Percentiles rank a stretch among this genome's conserved stretches.
phyloP scores from a whole-genome alignment of 2,797 vertebrate species.

The Tachyglossus aculeatus region DNA sequence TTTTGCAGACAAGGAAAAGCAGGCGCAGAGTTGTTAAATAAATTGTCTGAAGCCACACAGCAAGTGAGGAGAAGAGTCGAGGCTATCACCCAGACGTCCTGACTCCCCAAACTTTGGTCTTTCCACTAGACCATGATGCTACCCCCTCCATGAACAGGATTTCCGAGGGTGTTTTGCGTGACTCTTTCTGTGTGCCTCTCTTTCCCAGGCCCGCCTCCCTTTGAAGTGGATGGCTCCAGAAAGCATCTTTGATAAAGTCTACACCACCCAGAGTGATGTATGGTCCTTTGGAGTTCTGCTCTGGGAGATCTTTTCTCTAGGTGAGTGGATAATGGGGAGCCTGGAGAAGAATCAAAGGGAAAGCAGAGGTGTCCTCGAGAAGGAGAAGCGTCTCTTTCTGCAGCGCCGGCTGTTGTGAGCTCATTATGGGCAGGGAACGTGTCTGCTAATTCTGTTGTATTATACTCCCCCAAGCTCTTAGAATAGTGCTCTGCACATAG shows the following conservation, averaged over 20 bases:
- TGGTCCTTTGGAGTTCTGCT: slow-evolving; percentile 99
- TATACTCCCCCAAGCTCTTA: too few species aligned
- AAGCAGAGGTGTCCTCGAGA: not conserved
- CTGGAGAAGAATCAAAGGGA: not conserved
- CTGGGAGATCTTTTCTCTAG: slow-evolving; percentile 98
- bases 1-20: too few species aligned
- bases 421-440: too few species aligned
- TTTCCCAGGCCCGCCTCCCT: slow-evolving; percentile 89
- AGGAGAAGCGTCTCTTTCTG: not conserved
- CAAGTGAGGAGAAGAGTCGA: not conserved
- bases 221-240: slow-evolving; percentile 99
- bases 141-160: too few species aligned
- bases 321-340: slow-evolving; percentile 69
- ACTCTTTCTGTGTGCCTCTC: not conserved
- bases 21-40: too few species aligned
- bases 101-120: too few species aligned
- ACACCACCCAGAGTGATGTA: slow-evolving; percentile 96
- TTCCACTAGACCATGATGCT: too few species aligned
- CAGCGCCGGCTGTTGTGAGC: not conserved
- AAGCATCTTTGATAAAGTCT: slow-evolving; percentile 98
- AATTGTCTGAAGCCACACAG: not conserved
- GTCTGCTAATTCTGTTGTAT: too few species aligned
- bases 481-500: too few species aligned
- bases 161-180: too few species aligned
- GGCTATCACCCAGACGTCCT: too few species aligned